Evolutionary conservation across 2,113 vertebrate genomes (phyloP), one percentile per base, ranked within the genome.

Genomic region (Brevimyrus niger): DNA sequence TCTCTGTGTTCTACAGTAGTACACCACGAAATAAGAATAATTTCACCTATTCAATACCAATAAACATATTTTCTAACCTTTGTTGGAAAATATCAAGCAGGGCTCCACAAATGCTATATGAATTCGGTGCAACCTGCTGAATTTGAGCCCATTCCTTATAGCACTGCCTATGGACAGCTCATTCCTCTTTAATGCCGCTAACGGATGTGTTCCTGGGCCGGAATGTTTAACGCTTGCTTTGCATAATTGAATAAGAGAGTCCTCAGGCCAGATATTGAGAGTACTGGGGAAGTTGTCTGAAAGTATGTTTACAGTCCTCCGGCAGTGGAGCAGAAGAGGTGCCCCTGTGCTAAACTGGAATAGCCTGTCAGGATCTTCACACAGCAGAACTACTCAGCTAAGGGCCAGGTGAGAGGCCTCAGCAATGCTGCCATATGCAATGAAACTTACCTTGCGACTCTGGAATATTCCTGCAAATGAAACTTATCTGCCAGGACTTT

Each of bases 121-220:
- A 21, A n/a, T 55, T 83, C 21, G 47, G 50, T 51, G 47, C 83
- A 89, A 21, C n/a, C 35, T 27, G 55, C 23, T 58, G 73, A 83
- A 69, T 80, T 21, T 87, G 38, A 82, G 23, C 19, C 86, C n/a
- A 46, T 58, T 76, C 11, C 86, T n/a, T 47, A 17, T 35, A 35
- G 48, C 69, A 90, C 73, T 87, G 89, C 38, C 31, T 48, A 87
- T 89, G 88, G 89, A 91, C 31, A 88, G 86, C 89, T 91, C 91
- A 91, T 93, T 92, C 90, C 86, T 89, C 89, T 87, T 92, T 55
- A 92, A 92, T 88, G 87, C 85, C 35, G 48, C 89, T 91, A 90
- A 90, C 90, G 89, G 89, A 48, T 46, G 82, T 90, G 85, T 88
- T 31, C 87, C 46, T 87, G 86, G 87, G 88, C 61, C 15, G 87